Evolutionary conservation across 2,888 invertebrate species (phyloP).

Genomic region (Coelinius sp.): DNA sequence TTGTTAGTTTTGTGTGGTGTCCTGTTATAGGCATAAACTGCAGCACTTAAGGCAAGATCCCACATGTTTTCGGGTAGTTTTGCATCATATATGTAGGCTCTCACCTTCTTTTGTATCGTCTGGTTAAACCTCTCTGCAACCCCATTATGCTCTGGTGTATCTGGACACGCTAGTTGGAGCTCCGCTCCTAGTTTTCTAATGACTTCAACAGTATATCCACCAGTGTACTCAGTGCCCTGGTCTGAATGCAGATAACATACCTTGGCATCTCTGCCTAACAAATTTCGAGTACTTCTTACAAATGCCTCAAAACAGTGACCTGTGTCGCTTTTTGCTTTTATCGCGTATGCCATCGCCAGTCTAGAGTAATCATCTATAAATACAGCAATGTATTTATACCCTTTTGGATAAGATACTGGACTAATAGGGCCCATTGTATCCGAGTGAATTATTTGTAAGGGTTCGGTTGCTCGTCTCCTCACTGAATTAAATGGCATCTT

Average conservation of each 20-base stretch:
- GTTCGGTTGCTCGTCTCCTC: slow-evolving; percentile 35
- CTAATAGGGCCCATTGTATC: too few species aligned
- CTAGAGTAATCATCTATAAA: slow-evolving; percentile 48
- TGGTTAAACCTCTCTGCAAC: too few species aligned
- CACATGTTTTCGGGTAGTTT: too few species aligned
- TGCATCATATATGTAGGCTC: too few species aligned
- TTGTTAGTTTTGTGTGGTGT: too few species aligned
- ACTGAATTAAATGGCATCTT: slow-evolving; percentile 44
- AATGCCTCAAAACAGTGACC: slow-evolving; percentile 47
- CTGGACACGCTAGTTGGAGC: slow-evolving; percentile 12
- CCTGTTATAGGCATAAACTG: too few species aligned
- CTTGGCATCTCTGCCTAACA: slow-evolving; percentile 43
- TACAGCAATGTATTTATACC: slow-evolving; percentile 40
- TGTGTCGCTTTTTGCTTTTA: slow-evolving; percentile 50
- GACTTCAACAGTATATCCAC: slow-evolving; percentile 38
- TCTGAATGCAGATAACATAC: slow-evolving; percentile 40
- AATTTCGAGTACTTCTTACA: slow-evolving; percentile 44
- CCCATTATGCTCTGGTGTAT: too few species aligned
- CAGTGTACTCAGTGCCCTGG: slow-evolving; percentile 42
- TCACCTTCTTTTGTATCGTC: too few species aligned
- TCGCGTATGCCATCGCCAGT: slow-evolving; percentile 41
- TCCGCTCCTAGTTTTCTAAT: slow-evolving; percentile 37
- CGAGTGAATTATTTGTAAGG: slow-evolving; percentile 45
- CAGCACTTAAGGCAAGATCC: too few species aligned
- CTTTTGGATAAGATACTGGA: too few species aligned